phyloP scores from a whole-genome alignment of 2,888 invertebrate genomes.

The Caenorhabditis sp. region DNA sequence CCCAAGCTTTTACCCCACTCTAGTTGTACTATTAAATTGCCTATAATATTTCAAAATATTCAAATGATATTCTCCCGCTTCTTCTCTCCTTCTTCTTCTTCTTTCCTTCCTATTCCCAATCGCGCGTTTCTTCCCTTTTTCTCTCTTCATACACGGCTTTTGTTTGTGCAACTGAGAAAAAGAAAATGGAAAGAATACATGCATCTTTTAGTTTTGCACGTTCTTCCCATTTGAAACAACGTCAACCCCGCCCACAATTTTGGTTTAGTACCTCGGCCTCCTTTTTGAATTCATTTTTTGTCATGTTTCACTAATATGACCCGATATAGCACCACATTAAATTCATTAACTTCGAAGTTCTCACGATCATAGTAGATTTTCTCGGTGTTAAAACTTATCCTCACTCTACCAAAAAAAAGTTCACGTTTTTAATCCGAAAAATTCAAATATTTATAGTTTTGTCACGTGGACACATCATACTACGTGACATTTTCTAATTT shows the following conservation, averaged over 20 bases:
- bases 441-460: background rate
- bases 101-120: background rate
- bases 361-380: too few species aligned
- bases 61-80: background rate
- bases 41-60: background rate
- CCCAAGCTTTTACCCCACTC: too few species aligned
- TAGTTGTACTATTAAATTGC: too few species aligned
- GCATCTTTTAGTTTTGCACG: slow-evolving; percentile 41
- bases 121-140: background rate
- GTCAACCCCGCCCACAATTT: background rate
- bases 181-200: slow-evolving; percentile 16
- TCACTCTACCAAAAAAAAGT: background rate
- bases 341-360: too few species aligned
- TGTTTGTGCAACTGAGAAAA: slow-evolving; percentile 1
- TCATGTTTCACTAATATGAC: background rate
- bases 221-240: background rate
- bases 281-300: background rate
- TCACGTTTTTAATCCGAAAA: slow-evolving; percentile 1
- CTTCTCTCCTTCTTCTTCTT: background rate
- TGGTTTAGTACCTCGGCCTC: background rate
- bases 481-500: background rate
- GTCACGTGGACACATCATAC: background rate
- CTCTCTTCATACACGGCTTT: background rate
- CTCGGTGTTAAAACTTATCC: too few species aligned
- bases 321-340: too few species aligned